Percentiles rank a stretch among this genome's conserved stretches.
Evolutionary conservation across 2,888 invertebrate genomes (phyloP).

Genomic region (Abscondita cerata): DNA sequence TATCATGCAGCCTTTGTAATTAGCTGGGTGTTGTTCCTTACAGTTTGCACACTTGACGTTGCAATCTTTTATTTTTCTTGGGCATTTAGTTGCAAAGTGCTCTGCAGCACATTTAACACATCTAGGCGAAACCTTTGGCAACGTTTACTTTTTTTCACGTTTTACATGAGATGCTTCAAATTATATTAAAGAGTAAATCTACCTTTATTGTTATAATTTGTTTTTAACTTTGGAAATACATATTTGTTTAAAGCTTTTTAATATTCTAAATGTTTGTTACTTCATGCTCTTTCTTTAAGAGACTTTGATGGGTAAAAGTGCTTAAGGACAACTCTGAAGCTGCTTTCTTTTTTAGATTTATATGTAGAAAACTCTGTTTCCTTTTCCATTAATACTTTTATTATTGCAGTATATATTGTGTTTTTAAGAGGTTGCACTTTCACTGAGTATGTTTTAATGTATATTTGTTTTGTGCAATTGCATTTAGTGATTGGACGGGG

Average conservation of each 20-base stretch:
- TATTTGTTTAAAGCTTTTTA: not conserved
- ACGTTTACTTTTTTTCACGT: too few relatives aligned
- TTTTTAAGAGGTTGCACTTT: constrained; percentile 11
- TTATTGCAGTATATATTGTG: constrained; percentile 2
- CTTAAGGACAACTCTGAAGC: constrained; percentile 9
- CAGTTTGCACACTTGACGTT: not conserved
- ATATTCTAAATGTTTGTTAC: constrained; percentile 9
- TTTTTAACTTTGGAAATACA: too few relatives aligned
- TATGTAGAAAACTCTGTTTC: constrained; percentile 9
- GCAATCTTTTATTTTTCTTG: not conserved
- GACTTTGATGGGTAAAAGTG: constrained; percentile 2
- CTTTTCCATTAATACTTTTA: constrained; percentile 14
- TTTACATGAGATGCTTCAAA: too few relatives aligned
- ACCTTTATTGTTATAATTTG: too few relatives aligned
- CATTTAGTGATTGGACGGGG: not conserved
- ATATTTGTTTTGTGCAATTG: constrained; percentile 12
- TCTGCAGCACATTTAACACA: not conserved
- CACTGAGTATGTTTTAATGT: constrained; percentile 11
- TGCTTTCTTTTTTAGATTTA: constrained; percentile 1
- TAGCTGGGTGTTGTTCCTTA: not conserved
- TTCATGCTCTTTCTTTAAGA: constrained; percentile 1
- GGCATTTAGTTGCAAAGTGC: not conserved
- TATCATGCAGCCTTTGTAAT: not conserved
- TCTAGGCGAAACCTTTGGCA: too few relatives aligned
- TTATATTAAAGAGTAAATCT: too few relatives aligned